Evolutionary conservation across 2,797 vertebrate genomes (phyloP), one percentile per base, ranked within the genome.

Genomic region (Neopelma chrysocephalum): DNA sequence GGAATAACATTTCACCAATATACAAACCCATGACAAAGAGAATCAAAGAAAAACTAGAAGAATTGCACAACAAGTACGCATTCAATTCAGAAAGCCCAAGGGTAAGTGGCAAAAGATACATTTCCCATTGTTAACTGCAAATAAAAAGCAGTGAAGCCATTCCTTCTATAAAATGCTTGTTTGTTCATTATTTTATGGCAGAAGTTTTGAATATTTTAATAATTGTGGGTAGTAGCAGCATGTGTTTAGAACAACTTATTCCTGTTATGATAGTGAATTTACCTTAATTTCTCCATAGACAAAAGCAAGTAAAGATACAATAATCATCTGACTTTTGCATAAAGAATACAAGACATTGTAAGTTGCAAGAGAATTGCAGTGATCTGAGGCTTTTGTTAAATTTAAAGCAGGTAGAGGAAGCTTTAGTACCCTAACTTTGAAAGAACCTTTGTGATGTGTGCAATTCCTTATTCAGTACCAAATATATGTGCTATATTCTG

Each of bases 1-100:
- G 96, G 97, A 97, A 95, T 77, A 80, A 84, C 38, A 93, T 92
- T 90, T 96, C 97, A 69, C 93, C 97, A 94, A 96, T 91, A 29
- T 98, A 98, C 93, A 97, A 94, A 94, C 95, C 97, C 88, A 93
- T 98, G 13, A 98, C 98, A 97, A 93, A 95, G 83, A 97, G 94
- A 96, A 98, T 99, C 91, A 98, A 95, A 94, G 98, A 91, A 96
- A 98, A 97, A 97, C 96, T 98, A 90, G 98, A 97, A 97, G 96
- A 97, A 70, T 65, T 97, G 23, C 97, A 98, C 85, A 69, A 77
- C 42, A 97, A 92, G 85, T 98, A 98, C 92, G 89, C 95, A 4
- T 79, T 95, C 73, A 82, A 43, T 80, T 93, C 93, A 2, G 96
- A 96, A 93, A 96, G 96, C 78, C 97, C 98, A 42, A 96, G 95